Conservation (phyloP, 1,140 invertebrate genomes). For the Drosophila ambigua region DNA sequence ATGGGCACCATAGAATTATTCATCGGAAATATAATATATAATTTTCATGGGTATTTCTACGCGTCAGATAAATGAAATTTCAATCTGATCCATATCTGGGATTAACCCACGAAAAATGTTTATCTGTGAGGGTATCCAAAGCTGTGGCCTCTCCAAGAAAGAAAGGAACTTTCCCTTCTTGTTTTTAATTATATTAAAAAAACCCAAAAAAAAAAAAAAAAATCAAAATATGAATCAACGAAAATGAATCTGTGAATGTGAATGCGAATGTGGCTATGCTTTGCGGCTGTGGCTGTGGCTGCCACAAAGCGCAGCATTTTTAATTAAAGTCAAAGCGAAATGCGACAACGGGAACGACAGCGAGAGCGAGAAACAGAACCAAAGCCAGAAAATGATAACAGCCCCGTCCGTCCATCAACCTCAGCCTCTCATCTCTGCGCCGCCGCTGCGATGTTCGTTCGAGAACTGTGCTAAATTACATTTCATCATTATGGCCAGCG, state of each 20-base stretch:
- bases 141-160: too few species aligned
- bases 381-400: slow-evolving; percentile 30
- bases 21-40: too few species aligned
- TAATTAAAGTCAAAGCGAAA: slow-evolving; percentile 74
- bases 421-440: slow-evolving; percentile 26
- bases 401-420: slow-evolving; percentile 30
- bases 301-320: slow-evolving; percentile 72
- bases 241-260: slow-evolving; percentile 25
- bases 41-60: too few species aligned
- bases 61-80: too few species aligned
- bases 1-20: too few species aligned
- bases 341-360: slow-evolving; percentile 19
- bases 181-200: slow-evolving; percentile 60
- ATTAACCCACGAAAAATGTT: too few species aligned
- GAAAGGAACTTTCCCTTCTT: background rate
- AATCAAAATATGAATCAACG: slow-evolving; percentile 36
- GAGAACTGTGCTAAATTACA: slow-evolving; percentile 71
- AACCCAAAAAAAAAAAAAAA: slow-evolving; percentile 11
- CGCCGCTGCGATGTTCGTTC: slow-evolving; percentile 22
- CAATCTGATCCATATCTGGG: too few species aligned
- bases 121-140: too few species aligned
- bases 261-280: slow-evolving; percentile 43
- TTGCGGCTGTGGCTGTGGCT: slow-evolving; percentile 43
- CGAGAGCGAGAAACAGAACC: too few species aligned
- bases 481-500: slow-evolving; percentile 65